These are phyloP conservation scores for Halichoeres trimaculatus DNA, from an alignment of 2,113 vertebrate genomes.

Conservation along the genomic window DNA sequence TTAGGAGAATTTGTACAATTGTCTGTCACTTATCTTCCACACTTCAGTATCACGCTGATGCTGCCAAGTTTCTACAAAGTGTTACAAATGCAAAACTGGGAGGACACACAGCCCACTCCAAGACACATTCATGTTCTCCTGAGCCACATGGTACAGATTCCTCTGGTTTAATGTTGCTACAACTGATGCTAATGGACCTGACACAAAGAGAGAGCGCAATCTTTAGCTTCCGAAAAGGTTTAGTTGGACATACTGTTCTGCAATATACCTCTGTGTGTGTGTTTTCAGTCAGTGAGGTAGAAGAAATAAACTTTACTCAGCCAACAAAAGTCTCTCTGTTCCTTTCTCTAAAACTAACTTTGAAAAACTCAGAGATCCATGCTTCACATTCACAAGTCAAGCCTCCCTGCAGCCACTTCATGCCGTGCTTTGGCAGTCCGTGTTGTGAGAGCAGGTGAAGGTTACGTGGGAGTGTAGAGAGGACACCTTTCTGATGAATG, in stretches of 20 bases:
- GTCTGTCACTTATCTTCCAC: neutral
- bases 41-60: neutral
- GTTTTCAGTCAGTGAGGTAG: neutral
- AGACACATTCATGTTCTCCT: neutral
- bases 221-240: neutral
- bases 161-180: conserved; percentile 23
- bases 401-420: neutral
- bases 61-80: conserved; percentile 4
- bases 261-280: neutral
- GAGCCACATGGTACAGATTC: neutral
- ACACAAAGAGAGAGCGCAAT: neutral
- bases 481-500: conserved; percentile 51
- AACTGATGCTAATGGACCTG: conserved; percentile 26
- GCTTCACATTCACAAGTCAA: neutral
- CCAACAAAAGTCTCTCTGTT: neutral
- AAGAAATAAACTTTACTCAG: conserved; percentile 24
- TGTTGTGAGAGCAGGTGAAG: neutral
- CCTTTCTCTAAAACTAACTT: neutral
- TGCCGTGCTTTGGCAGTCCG: conserved; percentile 5
- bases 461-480: conserved; percentile 41
- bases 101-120: neutral
- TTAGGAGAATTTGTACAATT: neutral
- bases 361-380: neutral
- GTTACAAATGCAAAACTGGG: conserved; percentile 3
- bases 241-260: neutral